Evolutionary conservation across 2,888 invertebrate genomes (phyloP), one percentile per base, ranked within the genome.

Genomic region (Harpagoxenus sublaevis): DNA sequence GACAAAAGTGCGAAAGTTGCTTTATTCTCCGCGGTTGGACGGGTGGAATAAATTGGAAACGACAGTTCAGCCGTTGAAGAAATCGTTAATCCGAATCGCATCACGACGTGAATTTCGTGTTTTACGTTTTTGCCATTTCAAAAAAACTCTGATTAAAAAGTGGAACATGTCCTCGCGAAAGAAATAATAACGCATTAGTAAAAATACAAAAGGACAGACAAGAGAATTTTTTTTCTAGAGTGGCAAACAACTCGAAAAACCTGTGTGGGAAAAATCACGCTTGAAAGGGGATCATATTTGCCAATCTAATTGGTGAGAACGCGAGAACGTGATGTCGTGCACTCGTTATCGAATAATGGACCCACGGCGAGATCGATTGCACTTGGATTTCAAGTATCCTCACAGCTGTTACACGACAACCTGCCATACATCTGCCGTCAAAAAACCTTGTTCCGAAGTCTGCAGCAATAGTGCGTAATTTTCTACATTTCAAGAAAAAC

Each of bases 251-350:
- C 15, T 71, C 9, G 0, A 6, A 39, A 63, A 12, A 45, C 9
- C 12, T 8, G 3, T 18, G 12, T 42, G 12, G 12, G 12, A 45
- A 68, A 57, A 23, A 57, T 68, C 18, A 18, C 18, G 6, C 3
- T 57, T 68, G 10, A 23, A 60, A 35, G 9, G 18, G 5, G 4
- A 31, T 81, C 42, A 31, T 60, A 63, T 71, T 73, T 35, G 48
- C 15, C 45, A 23, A 45, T 73, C 12, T 45, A 39, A 28, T 35
- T 28, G 15, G 12, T 45, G 15, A 60, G n/a, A 35, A 35, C 23
- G 9, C 3, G 28, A 42, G 23, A 48, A 60, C 35, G 12, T 12
- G 9, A 90, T 90, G 90, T 89, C 91, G 15, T 90, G 87, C 79
- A 66, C 86, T 39, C 87, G 85, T 62, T 86, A 90, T 79, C 86